Conservation (phyloP, 2,797 vertebrate species). For the Anabas testudineus region DNA sequence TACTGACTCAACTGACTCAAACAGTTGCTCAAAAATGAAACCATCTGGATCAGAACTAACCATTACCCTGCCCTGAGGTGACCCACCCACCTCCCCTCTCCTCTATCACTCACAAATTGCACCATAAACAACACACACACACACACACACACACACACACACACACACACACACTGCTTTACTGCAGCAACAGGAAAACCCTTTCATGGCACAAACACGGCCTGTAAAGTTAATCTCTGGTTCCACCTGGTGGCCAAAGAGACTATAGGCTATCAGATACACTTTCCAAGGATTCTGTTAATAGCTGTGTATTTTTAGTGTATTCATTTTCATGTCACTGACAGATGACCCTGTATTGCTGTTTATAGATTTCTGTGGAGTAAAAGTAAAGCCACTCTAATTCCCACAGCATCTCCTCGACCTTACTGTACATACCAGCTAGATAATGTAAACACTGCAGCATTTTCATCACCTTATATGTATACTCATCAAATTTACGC, state of each 20-base stretch:
- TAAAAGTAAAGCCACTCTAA: too few relatives aligned
- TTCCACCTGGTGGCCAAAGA: constrained; percentile 64
- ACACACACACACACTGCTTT: constrained; percentile 4
- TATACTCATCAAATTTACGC: not conserved
- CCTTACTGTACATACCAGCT: too few relatives aligned
- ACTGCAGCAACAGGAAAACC: constrained; percentile 87
- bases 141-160: constrained; percentile 3
- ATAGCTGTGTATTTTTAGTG: too few relatives aligned
- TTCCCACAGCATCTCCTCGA: not conserved
- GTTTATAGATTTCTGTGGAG: too few relatives aligned
- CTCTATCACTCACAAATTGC: constrained; percentile 33
- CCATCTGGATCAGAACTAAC: constrained; percentile 5
- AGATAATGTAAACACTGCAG: not conserved
- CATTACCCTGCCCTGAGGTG: constrained; percentile 31
- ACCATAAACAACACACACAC: constrained; percentile 31
- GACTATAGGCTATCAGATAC: too few relatives aligned
- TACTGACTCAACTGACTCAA: not conserved
- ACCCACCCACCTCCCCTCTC: constrained; percentile 13
- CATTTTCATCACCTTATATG: not conserved
- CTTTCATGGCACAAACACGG: constrained; percentile 78
- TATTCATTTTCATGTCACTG: too few relatives aligned
- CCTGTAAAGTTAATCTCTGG: constrained; percentile 55
- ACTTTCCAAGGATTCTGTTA: too few relatives aligned
- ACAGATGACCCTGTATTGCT: too few relatives aligned
- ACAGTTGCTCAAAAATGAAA: not conserved